phyloP scores from a whole-genome alignment of 2,113 vertebrate genomes.

The Abramis brama region DNA sequence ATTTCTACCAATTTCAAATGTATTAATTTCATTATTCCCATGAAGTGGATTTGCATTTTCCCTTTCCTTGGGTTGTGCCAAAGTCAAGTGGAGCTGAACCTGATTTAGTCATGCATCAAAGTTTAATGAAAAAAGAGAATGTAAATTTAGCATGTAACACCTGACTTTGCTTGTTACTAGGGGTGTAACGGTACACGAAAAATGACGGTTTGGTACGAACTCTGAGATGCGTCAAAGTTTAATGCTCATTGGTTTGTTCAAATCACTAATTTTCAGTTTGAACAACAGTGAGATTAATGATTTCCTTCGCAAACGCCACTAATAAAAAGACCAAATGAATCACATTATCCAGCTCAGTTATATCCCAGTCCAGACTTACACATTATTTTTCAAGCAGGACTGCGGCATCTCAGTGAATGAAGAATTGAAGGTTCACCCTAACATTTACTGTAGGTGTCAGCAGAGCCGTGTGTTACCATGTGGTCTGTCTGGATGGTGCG shows the following conservation, averaged over 20 bases:
- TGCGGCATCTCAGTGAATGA: neutral
- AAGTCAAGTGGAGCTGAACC: neutral
- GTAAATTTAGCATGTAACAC: no score
- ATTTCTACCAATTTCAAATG: neutral
- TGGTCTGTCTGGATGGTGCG: neutral
- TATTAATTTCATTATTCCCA: neutral
- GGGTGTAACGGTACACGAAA: no score
- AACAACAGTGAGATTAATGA: neutral
- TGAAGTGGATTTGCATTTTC: neutral
- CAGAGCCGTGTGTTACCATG: constrained; percentile 66
- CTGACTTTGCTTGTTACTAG: no score
- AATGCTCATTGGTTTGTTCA: neutral
- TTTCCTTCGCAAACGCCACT: neutral
- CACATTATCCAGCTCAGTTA: neutral
- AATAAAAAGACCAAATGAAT: neutral
- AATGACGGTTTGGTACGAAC: no score
- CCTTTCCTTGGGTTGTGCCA: neutral
- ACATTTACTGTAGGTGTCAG: constrained; percentile 77
- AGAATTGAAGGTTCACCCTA: constrained; percentile 41
- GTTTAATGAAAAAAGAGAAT: no score
- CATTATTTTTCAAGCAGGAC: neutral
- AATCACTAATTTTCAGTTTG: neutral
- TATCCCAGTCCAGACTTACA: neutral
- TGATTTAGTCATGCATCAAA: no score
- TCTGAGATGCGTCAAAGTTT: no score